Base-by-base conservation (phyloP, 1,140 invertebrate species). In the Aricia agestis region DNA sequence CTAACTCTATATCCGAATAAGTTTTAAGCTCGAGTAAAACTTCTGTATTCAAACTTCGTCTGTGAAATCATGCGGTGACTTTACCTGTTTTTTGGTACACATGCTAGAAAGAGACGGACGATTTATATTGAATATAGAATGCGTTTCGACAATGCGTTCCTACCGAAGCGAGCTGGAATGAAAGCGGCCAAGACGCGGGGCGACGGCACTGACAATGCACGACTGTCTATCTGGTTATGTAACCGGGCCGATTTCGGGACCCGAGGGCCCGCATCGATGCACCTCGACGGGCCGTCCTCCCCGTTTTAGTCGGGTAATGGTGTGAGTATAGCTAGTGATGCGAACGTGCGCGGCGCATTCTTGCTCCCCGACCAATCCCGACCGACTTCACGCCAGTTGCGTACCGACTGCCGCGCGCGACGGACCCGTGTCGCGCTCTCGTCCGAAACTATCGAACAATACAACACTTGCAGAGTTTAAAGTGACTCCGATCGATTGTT, bases 291-390 rank as follows among this genome's bases (percentile, higher is more conserved):
- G 65, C 57, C 66, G 45, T 52, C 84, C 85, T 76, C 76, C 66
- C 68, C 77, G 74, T 81, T 63, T 88, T 76, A 73, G 79, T 69
- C 78, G 85, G 78, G 36, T 82, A 78, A 68, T 72, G 72, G 77
- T 66, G 74, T 76, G 79, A 85, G 82, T 84, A 80, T 77, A 81
- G 81, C 75, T 84, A 82, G 82, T 84, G 83, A 85, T 79, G 85
- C 86, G 83, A 87, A 86, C 81, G 84, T 90, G 88, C 88, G 88
- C 86, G 76, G 88, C 86, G 86, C 88, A 90, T 89, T 88, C 88
- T 87, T 86, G 82, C 81, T 87, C 86, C 88, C 87, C 85, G 82
- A 85, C 86, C 86, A 87, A 86, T 87, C 85, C 81, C 74, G 68
- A 76, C 76, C 70, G 82, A 89, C 88, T 88, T 89, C 88, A 87